These are phyloP conservation scores for Brachionus koreanus DNA, from an alignment of 1,140 invertebrate genomes.

Conservation along the genomic window DNA sequence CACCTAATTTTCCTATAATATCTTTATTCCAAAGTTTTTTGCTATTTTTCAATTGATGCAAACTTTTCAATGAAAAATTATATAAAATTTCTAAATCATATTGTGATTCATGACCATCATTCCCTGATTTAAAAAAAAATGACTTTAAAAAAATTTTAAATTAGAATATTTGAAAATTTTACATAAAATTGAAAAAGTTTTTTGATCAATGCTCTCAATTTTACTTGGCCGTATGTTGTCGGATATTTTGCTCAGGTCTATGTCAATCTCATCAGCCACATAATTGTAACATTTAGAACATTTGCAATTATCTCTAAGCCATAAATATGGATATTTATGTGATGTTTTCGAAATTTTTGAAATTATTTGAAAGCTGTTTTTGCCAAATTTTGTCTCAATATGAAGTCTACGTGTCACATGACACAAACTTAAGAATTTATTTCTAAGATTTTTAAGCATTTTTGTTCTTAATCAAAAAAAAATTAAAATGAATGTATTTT, in stretches of 20 bases:
- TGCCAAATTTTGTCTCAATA: constrained; percentile 1
- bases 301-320: constrained; percentile 54
- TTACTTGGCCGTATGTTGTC: constrained; percentile 28
- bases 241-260: constrained; percentile 46
- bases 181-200: constrained; percentile 46
- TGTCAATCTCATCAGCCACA: constrained; percentile 49
- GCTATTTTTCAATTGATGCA: constrained; percentile 7
- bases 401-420: not conserved
- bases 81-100: constrained; percentile 49
- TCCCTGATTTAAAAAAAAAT: constrained; percentile 47
- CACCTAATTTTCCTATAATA: constrained; percentile 18
- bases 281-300: constrained; percentile 51
- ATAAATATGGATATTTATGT: constrained; percentile 46
- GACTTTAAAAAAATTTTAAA: constrained; percentile 19
- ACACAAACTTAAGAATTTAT: not conserved
- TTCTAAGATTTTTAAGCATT: not conserved
- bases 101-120: constrained; percentile 50
- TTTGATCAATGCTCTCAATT: constrained; percentile 32
- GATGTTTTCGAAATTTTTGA: not conserved
- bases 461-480: not conserved
- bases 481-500: not conserved
- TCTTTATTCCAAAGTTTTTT: constrained; percentile 48
- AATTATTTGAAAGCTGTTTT: not conserved
- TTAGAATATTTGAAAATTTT: constrained; percentile 39
- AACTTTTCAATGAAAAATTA: constrained; percentile 46